phyloP scores from a whole-genome alignment of 1,140 invertebrate species.

The Hermetia illucens region DNA sequence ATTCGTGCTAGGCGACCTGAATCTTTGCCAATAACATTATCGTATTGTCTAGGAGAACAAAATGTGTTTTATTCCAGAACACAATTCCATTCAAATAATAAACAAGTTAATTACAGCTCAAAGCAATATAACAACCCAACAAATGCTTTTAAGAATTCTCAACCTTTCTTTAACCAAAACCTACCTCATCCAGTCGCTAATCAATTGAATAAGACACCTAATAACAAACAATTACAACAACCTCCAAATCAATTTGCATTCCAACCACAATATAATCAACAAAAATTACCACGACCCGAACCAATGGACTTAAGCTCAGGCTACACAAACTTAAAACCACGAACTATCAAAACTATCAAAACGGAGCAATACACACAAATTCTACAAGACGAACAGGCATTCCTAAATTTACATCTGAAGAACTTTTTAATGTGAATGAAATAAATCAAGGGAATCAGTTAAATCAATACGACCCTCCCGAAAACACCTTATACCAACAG shows the following conservation, averaged over 20 bases:
- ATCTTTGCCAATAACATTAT: not conserved
- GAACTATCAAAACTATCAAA: too few relatives aligned
- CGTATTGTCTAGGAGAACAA: not conserved
- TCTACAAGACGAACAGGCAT: too few relatives aligned
- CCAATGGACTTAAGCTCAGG: not conserved
- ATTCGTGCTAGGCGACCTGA: not conserved
- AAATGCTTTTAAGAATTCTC: not conserved
- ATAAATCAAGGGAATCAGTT: too few relatives aligned
- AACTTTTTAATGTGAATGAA: too few relatives aligned
- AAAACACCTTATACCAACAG: too few relatives aligned
- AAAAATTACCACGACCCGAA: not conserved
- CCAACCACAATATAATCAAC: not conserved
- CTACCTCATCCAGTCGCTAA: too few relatives aligned
- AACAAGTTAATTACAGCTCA: not conserved
- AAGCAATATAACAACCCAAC: not conserved
- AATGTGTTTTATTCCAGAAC: not conserved
- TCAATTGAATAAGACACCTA: too few relatives aligned
- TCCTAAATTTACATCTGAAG: too few relatives aligned
- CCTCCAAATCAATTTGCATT: not conserved
- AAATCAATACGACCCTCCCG: too few relatives aligned
- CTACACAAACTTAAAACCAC: too few relatives aligned
- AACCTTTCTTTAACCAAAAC: not conserved
- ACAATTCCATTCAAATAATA: not conserved
- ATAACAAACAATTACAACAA: not conserved
- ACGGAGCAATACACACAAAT: too few relatives aligned